Percentiles rank a stretch among this genome's conserved stretches.
These are phyloP conservation scores for Phasia obesa DNA, from an alignment of 2,888 invertebrate genomes.

Conservation along the genomic window DNA sequence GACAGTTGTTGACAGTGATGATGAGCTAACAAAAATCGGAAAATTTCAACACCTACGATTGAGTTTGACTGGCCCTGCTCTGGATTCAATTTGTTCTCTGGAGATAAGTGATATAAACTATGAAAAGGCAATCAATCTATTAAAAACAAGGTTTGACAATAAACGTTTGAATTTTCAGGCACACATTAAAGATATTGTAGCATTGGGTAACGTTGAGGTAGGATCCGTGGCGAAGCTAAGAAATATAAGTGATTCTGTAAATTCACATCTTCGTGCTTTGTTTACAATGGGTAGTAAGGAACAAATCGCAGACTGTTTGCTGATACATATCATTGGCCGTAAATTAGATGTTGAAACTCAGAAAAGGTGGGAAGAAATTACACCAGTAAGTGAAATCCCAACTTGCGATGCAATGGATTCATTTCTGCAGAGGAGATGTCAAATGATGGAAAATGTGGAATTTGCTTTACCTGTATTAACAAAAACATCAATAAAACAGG, in stretches of 20 bases:
- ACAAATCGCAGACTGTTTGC: constrained; percentile 52
- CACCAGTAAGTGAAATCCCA: constrained; percentile 47
- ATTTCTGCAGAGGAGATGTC: constrained; percentile 62
- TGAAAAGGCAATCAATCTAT: not conserved
- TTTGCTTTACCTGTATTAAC: not conserved
- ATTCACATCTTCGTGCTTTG: constrained; percentile 55
- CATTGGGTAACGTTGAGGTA: constrained; percentile 40
- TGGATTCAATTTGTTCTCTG: not conserved
- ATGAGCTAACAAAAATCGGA: not conserved
- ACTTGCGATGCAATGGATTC: constrained; percentile 48
- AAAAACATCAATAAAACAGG: constrained; percentile 16
- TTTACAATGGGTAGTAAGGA: constrained; percentile 54
- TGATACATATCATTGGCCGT: constrained; percentile 44
- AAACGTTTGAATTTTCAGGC: constrained; percentile 58
- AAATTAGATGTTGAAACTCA: constrained; percentile 52
- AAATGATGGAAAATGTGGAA: constrained; percentile 49
- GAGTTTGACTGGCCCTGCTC: not conserved
- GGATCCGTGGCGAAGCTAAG: constrained; percentile 51
- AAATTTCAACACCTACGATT: constrained; percentile 12
- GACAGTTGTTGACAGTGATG: not conserved
- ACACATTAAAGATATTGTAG: constrained; percentile 58
- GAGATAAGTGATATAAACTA: too few relatives aligned
- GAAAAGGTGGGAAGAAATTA: constrained; percentile 54
- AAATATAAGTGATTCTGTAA: constrained; percentile 3
- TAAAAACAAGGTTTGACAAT: not conserved